Percentiles rank a stretch among this genome's conserved stretches.
These are phyloP conservation scores for Mobula hypostoma DNA, from an alignment of 2,113 vertebrate species.

Conservation along the genomic window DNA sequence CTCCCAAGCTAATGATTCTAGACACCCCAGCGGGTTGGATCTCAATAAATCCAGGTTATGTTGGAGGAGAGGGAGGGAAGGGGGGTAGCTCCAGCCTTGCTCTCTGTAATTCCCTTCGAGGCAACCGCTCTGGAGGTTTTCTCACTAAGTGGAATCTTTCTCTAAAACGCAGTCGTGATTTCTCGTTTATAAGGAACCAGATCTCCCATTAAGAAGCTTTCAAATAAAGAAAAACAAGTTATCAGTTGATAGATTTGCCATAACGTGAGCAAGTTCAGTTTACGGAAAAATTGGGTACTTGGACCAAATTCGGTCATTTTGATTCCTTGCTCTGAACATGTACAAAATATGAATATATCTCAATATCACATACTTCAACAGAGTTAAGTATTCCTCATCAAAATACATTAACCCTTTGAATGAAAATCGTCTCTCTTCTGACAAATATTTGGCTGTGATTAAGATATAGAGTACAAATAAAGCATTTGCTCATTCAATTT, in stretches of 20 bases:
- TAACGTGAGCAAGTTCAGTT: background rate
- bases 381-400: conserved; percentile 7
- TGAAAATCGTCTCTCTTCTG: conserved; percentile 9
- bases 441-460: background rate
- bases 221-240: background rate
- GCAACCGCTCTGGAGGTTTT: background rate
- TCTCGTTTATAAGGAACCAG: background rate
- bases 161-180: background rate
- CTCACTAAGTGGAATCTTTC: background rate
- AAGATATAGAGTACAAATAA: background rate
- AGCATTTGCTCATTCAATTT: background rate
- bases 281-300: background rate
- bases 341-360: background rate
- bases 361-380: background rate
- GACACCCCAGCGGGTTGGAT: background rate
- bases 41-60: background rate
- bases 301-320: conserved; percentile 8
- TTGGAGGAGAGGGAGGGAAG: background rate
- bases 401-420: background rate
- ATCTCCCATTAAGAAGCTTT: background rate
- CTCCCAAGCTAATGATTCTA: background rate
- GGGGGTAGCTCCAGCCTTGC: background rate
- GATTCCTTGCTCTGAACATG: background rate
- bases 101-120: background rate
- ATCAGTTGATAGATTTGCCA: background rate